These are phyloP conservation scores for Rhinoderma darwinii DNA, from an alignment of 2,113 vertebrate genomes.

Conservation along the genomic window DNA sequence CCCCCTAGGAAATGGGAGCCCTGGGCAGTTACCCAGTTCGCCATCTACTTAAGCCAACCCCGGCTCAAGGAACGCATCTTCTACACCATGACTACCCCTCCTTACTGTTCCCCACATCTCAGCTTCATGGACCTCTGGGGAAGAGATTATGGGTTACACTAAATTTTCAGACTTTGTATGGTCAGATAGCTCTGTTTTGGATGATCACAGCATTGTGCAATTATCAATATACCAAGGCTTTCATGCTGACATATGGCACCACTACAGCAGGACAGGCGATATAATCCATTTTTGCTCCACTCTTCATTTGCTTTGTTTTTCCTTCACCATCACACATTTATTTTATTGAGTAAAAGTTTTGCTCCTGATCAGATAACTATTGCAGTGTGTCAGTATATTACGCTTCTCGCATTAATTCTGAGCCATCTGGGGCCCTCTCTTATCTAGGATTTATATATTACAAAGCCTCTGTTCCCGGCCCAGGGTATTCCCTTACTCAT, in stretches of 20 bases:
- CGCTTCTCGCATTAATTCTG: slow-evolving; percentile 3
- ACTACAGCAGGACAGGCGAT: background rate
- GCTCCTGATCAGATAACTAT: slow-evolving; percentile 18
- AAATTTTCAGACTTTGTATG: background rate
- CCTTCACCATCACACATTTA: background rate
- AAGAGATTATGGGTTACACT: too few species aligned
- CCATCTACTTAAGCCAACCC: too few species aligned
- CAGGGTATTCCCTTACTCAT: slow-evolving; percentile 8
- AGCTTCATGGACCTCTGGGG: too few species aligned
- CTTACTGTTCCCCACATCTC: too few species aligned
- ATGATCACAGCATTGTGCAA: background rate
- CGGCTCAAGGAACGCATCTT: too few species aligned
- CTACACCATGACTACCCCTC: too few species aligned
- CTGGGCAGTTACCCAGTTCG: too few species aligned
- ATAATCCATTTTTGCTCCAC: background rate
- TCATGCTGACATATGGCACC: background rate
- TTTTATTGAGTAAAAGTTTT: background rate
- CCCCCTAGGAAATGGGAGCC: too few species aligned
- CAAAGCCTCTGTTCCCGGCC: background rate
- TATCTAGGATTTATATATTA: slow-evolving; percentile 1
- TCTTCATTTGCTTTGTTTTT: background rate
- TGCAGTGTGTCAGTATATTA: slow-evolving; percentile 19
- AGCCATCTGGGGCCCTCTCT: background rate
- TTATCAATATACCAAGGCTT: too few species aligned
- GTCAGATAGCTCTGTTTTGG: background rate